A percentile compares a stretch with the other conserved stretches of the same genome.
phyloP scores from a whole-genome alignment of 1,140 invertebrate species.

The Parapsyche elsis region DNA sequence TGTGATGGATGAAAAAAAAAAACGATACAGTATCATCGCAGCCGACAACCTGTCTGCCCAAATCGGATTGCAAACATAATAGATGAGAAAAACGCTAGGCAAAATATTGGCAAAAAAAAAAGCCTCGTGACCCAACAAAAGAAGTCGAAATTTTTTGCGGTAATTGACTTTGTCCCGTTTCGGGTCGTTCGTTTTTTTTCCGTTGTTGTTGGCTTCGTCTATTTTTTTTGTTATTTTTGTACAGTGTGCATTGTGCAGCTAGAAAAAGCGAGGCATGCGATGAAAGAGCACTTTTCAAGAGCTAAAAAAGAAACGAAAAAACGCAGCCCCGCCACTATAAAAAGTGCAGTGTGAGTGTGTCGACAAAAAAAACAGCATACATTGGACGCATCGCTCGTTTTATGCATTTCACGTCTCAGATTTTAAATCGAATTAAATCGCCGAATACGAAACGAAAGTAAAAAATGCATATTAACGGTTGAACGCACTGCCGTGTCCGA shows the following conservation, averaged over 20 bases:
- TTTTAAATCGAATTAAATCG: too few relatives aligned
- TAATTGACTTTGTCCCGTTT: conserved; percentile 31
- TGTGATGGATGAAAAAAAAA: not conserved
- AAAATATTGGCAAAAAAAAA: not conserved
- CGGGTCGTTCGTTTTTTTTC: not conserved
- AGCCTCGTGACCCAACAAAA: conserved; percentile 5
- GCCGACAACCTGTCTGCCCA: conserved; percentile 33
- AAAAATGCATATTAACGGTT: too few relatives aligned
- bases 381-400: too few relatives aligned
- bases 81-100: conserved; percentile 1
- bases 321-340: not conserved
- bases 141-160: conserved; percentile 6
- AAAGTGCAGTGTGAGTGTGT: not conserved
- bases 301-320: not conserved
- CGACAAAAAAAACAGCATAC: too few relatives aligned
- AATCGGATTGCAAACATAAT: conserved; percentile 32
- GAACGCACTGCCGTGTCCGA: too few relatives aligned
- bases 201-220: not conserved
- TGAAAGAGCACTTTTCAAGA: too few relatives aligned
- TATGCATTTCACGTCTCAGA: too few relatives aligned
- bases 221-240: not conserved
- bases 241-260: not conserved
- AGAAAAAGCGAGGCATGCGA: not conserved
- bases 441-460: too few relatives aligned
- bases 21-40: conserved; percentile 4